Base-by-base conservation (phyloP, 2,888 invertebrate genomes). In the Apodemia mormo region DNA sequence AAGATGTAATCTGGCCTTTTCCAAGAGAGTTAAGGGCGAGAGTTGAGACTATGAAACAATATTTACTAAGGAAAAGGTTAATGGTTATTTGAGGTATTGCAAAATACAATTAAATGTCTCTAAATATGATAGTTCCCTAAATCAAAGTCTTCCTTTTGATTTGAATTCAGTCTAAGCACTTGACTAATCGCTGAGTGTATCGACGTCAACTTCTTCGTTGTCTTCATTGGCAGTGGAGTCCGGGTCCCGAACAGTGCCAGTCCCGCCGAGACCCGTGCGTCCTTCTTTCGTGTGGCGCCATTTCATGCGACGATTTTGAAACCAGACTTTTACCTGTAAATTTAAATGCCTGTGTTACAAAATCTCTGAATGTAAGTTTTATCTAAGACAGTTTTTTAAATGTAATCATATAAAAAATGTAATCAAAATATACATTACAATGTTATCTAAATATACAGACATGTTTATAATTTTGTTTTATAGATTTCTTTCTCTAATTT, bases 291-390 rank as follows among this genome's bases (percentile, higher is more conserved):
- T 96, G 80, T 97, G 97, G 0, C 97, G 94, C 97, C 97, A 97
- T 85, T 97, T 97, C 97, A 97, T 97, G 70, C 97, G 95, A 0
- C 97, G 94, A 82, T 97, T 98, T 93, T 98, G 98, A 85, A 98
- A 98, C 98, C 98, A 98, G 2, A 98, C 98, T 90, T 98, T 98
- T 2, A 98, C 97, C 96, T 97, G 86, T 12, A 65, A 69, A 9
- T 40, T 40, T 40, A 40, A 40, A 40, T 8, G 6, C n/a, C n/a
- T n/a, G 6, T 37, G 37, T 37, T 37, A 37, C n/a, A 37, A 37
- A 37, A 37, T 37, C 37, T 6, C 4, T 2, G 37, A 4, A 37
- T 29, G 14, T n/a, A n/a, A n/a, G n/a, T n/a, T n/a, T n/a, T n/a
- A n/a, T n/a, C n/a, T n/a, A n/a, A n/a, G n/a, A n/a, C n/a, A n/a